Evolutionary conservation across 2,888 invertebrate species (phyloP), one percentile per base, ranked within the genome.

Genomic region (Erpobdella octoculata): DNA sequence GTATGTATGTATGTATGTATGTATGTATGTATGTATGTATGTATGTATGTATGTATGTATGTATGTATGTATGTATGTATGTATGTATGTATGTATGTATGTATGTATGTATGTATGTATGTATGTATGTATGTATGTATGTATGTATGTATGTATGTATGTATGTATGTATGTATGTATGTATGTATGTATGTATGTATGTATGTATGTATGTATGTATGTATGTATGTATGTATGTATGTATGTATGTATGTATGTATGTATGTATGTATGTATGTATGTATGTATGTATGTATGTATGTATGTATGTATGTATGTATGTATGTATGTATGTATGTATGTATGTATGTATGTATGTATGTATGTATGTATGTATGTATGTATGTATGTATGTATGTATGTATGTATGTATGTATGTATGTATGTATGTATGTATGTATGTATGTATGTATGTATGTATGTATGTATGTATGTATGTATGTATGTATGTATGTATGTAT

Each of bases 301-400:
- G 31, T 68, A 68, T 68, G 35, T 62, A 68, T 69, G 36, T 66
- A 66, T 64, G 58, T 69, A 69, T 66, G 58, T 65, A 59, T 66
- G 33, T 65, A 59, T 58, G 53, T 21, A 69, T 69, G 69, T 69
- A 65, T 64, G 61, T 4, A 65, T 69, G 58, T 65, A 65, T 70
- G 8, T 4, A 70, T 70, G 36, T 64, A 35, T 66, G 38, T 65
- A 70, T 59, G 33, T 31, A 61, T 59, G 59, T 59, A 59, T 59
- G 1, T 67, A 53, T 67, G 2, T 67, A n/a, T n/a, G n/a, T n/a
- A n/a, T n/a, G n/a, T n/a, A n/a, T n/a, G n/a, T n/a, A n/a, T n/a
- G n/a, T n/a, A n/a, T n/a, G n/a, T n/a, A n/a, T n/a, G n/a, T n/a
- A n/a, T n/a, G n/a, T n/a, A n/a, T n/a, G n/a, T n/a, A n/a, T n/a